Base-by-base conservation (phyloP, 2,797 vertebrate species). In the Clarias platycephalus region DNA sequence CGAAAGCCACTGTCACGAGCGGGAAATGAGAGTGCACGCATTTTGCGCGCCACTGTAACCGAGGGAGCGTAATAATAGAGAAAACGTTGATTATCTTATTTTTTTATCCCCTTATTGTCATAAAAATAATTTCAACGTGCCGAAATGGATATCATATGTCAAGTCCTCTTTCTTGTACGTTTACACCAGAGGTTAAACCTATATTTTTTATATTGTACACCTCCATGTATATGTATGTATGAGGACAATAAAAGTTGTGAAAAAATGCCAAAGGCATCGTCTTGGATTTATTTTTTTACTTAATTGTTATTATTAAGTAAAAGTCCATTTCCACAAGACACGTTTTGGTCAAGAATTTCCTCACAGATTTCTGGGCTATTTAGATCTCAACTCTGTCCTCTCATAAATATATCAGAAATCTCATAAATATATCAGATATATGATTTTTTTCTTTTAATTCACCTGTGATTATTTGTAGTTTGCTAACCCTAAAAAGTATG, bases 1-100 rank as follows among this genome's bases (percentile, higher is more conserved):
- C 85, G 86, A 85, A 75, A 85, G 72, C 18, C 63, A 84, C 87
- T 85, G 85, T 88, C 85, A 89, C 86, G 88, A 84, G 89, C 86
- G 85, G 86, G 87, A 88, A 80, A 84, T 80, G 67, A 71, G 58
- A 74, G 82, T 78, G 83, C 67, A 83, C 80, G 74, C 31, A 49
- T 71, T 55, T 84, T 57, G 63, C 83, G 79, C 80, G 81, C 81
- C 31, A 55, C 79, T 55, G 70, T 24, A 9, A 26, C 57, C 20
- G 16, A 4, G n/a, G 20, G n/a, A 63, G 58, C 15, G n/a, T 40
- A 83, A 83, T 0, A 60, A 18, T 57, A 20, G 22, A 16, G 16
- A 34, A 34, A n/a, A 58, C 44, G 44, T 64, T 10, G 1, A 13
- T 49, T n/a, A 1, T 34, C 2, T 62, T 60, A 53, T 9, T 40